Conservation (phyloP, 2,797 vertebrate species). For the Myiotriccus ornatus region DNA sequence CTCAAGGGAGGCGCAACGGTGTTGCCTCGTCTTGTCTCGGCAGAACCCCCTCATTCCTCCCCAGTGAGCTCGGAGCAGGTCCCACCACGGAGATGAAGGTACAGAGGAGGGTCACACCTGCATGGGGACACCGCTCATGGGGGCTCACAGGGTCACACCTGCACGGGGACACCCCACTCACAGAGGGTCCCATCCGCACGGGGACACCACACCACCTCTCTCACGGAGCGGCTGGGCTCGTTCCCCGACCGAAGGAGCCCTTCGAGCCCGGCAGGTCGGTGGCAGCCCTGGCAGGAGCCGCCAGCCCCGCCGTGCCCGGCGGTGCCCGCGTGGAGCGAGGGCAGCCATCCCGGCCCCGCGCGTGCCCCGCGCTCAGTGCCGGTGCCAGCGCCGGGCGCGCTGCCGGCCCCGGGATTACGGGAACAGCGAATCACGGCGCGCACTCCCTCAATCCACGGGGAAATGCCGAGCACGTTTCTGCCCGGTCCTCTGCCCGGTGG, state of each 20-base stretch:
- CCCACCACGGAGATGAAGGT: background rate
- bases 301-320: background rate
- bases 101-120: background rate
- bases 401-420: background rate
- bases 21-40: background rate
- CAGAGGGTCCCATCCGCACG: background rate
- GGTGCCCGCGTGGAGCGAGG: background rate
- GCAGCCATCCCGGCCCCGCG: background rate
- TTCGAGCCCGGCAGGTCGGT: background rate
- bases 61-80: background rate
- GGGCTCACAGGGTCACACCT: background rate
- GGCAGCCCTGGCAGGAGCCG: background rate
- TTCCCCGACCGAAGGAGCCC: background rate
- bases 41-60: rapidly evolving
- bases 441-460: background rate
- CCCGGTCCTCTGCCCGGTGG: background rate
- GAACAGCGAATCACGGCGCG: background rate
- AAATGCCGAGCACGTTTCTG: background rate
- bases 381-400: background rate
- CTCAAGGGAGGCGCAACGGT: rapidly evolving
- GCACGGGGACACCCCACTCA: background rate
- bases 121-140: background rate
- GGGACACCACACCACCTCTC: rapidly evolving
- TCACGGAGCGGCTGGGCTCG: background rate
- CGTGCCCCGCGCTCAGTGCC: background rate